Base-by-base conservation (phyloP, 2,888 invertebrate species). In the Endotricha flammealis region DNA sequence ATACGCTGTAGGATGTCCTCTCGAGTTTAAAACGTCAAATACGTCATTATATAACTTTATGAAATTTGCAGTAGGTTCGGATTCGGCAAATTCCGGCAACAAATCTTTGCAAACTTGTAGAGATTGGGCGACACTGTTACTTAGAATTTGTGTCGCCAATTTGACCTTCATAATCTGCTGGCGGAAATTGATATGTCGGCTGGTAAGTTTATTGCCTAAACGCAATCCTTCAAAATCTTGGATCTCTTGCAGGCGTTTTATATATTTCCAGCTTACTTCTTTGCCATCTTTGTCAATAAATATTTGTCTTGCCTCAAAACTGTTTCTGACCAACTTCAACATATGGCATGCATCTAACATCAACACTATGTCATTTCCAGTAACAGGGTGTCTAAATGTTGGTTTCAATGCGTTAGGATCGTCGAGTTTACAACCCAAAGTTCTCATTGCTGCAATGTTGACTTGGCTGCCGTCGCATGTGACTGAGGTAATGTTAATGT, bases 81-180 rank as follows among this genome's bases (percentile, higher is more conserved):
- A 22, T 20, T 41, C 28, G 9, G 20, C 6, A 29, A 48, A 42
- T 9, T 29, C 13, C 6, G 22, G 10, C 1, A 14, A 31, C 12
- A 36, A 11, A 3, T 42, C 34, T n/a, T 40, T 4, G n/a, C 41
- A 44, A 2, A 44, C 23, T 5, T 30, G 14, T 5, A 49, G 27
- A 5, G 51, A 35, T 14, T 40, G 41, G 7, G 48, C 46, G n/a
- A 46, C 48, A 32, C 46, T 43, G 10, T 14, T 41, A 24, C 52
- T 52, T n/a, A 52, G 7, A 2, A 20, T 6, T 6, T 20, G 20
- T 3, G 20, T 4, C n/a, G 20, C 20, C 7, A 20, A 20, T 6
- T 20, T 20, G 6, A 20, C 20, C 7, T 20, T 20, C 20, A 20
- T 20, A 20, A 20, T 20, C n/a, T 36, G 28, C 5, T 39, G 34